Conservation (phyloP, 2,113 vertebrate genomes). For the Aldabrachelys gigantea region DNA sequence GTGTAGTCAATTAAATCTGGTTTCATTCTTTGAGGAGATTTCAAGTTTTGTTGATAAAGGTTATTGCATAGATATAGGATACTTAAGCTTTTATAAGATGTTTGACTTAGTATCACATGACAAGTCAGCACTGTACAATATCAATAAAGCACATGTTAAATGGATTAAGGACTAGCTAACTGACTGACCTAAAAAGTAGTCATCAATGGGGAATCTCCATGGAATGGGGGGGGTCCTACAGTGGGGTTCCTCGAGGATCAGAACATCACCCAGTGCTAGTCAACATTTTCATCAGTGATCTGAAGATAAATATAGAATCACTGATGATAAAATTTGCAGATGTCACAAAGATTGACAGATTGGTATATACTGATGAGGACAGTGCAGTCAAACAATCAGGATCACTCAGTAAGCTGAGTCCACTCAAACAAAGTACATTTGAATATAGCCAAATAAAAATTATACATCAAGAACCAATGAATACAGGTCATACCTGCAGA, state of each 20-base stretch:
- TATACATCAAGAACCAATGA: neutral
- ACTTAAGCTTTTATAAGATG: neutral
- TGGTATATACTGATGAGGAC: neutral
- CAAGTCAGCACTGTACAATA: neutral
- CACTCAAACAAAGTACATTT: neutral
- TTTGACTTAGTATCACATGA: neutral
- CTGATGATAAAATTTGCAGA: neutral
- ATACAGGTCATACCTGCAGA: neutral
- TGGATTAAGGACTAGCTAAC: neutral
- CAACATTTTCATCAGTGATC: neutral
- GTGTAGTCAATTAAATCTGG: neutral
- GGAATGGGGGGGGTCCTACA: neutral
- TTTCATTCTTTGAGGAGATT: neutral
- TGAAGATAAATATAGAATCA: neutral
- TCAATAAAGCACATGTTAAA: neutral
- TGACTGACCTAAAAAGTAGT: neutral
- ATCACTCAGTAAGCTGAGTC: neutral
- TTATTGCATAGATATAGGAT: neutral
- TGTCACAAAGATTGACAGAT: neutral
- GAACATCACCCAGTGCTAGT: neutral
- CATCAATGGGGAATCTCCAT: neutral
- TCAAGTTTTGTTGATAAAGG: neutral
- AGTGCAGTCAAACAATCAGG: neutral
- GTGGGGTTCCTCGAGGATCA: neutral
- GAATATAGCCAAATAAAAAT: neutral